Percentiles rank a stretch among this genome's conserved stretches.
Evolutionary conservation across 2,888 invertebrate genomes (phyloP).

Genomic region (Epinotia nisella): DNA sequence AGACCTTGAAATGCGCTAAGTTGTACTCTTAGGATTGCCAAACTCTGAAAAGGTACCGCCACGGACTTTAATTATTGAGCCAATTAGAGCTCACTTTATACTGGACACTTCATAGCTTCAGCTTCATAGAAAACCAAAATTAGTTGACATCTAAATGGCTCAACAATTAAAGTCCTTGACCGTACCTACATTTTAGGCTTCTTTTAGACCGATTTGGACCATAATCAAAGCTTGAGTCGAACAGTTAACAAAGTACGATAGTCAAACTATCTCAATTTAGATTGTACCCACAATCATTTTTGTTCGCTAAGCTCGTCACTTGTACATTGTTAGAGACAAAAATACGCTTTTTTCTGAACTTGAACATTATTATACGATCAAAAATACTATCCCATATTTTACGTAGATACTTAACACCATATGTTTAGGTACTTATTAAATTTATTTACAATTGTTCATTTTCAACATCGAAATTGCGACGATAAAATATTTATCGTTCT

Average conservation of each 20-base stretch:
- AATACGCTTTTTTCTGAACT: slow-evolving; percentile 47
- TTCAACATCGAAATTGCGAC: slow-evolving; percentile 14
- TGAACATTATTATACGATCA: slow-evolving; percentile 28
- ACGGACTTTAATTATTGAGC: no score
- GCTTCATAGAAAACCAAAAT: no score
- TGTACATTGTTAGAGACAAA: slow-evolving; percentile 62
- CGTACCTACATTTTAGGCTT: slow-evolving; percentile 28
- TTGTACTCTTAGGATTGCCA: slow-evolving; percentile 28
- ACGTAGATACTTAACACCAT: slow-evolving; percentile 17
- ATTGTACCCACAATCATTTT: slow-evolving; percentile 44
- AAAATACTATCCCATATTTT: slow-evolving; percentile 37
- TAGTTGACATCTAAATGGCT: no score
- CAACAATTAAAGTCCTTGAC: no score
- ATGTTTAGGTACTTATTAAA: not conserved
- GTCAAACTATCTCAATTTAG: slow-evolving; percentile 50
- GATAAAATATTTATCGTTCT: no score
- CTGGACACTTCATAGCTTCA: no score
- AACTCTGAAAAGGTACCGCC: not conserved
- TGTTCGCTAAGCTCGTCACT: slow-evolving; percentile 67
- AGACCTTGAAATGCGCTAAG: slow-evolving; percentile 10
- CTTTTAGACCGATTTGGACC: slow-evolving; percentile 37
- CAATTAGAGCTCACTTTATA: no score
- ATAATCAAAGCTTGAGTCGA: slow-evolving; percentile 1
- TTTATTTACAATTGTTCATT: slow-evolving; percentile 15
- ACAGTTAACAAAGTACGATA: slow-evolving; percentile 43